Base-by-base conservation (phyloP, 2,888 invertebrate species). In the Chalcosyrphus nemorum region DNA sequence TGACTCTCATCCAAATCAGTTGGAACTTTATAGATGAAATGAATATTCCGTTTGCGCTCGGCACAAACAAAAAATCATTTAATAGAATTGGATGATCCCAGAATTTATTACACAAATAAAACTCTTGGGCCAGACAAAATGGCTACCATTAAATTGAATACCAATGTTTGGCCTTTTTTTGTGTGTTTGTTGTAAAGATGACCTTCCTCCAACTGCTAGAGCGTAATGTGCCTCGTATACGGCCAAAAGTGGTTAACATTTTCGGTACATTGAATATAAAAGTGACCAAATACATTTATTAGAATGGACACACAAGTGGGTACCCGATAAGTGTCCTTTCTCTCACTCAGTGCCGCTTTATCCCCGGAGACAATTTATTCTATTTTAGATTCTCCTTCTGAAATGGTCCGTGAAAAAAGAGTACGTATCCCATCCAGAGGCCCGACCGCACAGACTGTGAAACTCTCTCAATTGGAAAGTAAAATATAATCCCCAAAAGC, bases 231-330 rank as follows among this genome's bases (percentile, higher is more conserved):
- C 15, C 19, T 24, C 35, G 24, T 47, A 15, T 32, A 57, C 43
- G 19, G 24, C 3, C 4, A 24, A 4, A 4, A 4, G 24, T 38
- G 76, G 76, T 45, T 68, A 52, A 41, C 61, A 74, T 78, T 70
- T 84, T 80, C 84, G 70, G 66, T 80, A 84, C 84, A 80, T 80
- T 84, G 84, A 84, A 74, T 84, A 74, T 80, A 80, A 75, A 80
- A 75, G 50, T 70, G 43, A 75, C 80, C 84, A 70, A 75, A 80
- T 70, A 75, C 80, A 84, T 84, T 75, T 84, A 75, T 78, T 80
- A 70, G 63, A 74, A 78, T 43, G 57, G 74, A 74, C 78, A 63
- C 78, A 63, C 71, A 61, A 80, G 70, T 68, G 63, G n/a, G 84
- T 66, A 35, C 29, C 43, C 80, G 78, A 80, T 74, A 80, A 84